These are phyloP conservation scores for Sebastes nivosus DNA, from an alignment of 2,797 vertebrate genomes.

Conservation along the genomic window DNA sequence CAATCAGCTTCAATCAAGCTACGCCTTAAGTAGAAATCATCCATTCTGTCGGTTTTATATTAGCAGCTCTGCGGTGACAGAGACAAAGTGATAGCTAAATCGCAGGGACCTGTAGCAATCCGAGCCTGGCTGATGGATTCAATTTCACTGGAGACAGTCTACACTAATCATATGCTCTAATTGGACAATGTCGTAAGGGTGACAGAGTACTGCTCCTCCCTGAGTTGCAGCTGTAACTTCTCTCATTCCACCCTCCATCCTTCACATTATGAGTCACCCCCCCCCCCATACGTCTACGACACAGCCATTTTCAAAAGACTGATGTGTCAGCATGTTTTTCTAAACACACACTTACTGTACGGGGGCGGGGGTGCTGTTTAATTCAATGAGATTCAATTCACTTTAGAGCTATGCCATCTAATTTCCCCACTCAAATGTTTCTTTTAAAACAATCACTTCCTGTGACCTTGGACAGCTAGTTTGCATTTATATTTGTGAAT, in stretches of 20 bases:
- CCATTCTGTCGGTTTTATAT: slow-evolving; percentile 66
- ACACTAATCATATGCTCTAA: slow-evolving; percentile 76
- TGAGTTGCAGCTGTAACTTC: slow-evolving; percentile 29
- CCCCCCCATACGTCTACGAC: background rate
- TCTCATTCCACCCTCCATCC: slow-evolving; percentile 2
- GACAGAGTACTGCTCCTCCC: slow-evolving; percentile 47
- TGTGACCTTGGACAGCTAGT: slow-evolving; percentile 29
- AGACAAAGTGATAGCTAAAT: slow-evolving; percentile 74
- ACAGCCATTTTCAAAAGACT: slow-evolving; percentile 36
- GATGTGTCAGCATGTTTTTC: slow-evolving; percentile 43
- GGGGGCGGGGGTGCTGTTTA: slow-evolving; percentile 4
- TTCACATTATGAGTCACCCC: background rate
- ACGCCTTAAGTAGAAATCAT: slow-evolving; percentile 73
- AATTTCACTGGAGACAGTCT: slow-evolving; percentile 66
- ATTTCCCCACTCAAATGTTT: slow-evolving; percentile 41
- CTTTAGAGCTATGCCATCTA: slow-evolving; percentile 22
- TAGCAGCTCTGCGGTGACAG: slow-evolving; percentile 61
- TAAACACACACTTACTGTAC: slow-evolving; percentile 2
- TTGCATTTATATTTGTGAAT: slow-evolving; percentile 37
- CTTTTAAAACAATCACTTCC: slow-evolving; percentile 28
- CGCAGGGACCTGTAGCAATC: slow-evolving; percentile 67
- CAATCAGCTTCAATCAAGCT: slow-evolving; percentile 75
- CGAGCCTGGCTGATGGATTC: slow-evolving; percentile 68
- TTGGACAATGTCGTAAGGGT: slow-evolving; percentile 67
- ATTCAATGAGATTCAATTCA: slow-evolving; percentile 43